Evolutionary conservation across 1,140 invertebrate genomes (phyloP).

Genomic region (Drosophila kurseongensis): DNA sequence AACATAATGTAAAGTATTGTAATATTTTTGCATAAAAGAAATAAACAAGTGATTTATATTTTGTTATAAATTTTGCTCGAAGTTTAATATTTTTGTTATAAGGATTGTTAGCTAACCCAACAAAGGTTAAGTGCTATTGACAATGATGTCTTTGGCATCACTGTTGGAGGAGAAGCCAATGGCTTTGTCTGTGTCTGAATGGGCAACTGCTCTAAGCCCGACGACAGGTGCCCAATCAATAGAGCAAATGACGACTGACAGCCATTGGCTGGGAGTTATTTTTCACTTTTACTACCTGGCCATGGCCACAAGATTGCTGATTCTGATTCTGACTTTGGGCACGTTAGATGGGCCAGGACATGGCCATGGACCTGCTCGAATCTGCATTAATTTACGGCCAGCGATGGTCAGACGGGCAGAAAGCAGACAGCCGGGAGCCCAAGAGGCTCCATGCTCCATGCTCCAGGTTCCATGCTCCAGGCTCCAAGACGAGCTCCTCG

Average conservation of each 20-base stretch:
- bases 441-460: neutral
- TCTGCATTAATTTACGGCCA: slow-evolving; percentile 65
- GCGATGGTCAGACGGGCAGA: slow-evolving; percentile 21
- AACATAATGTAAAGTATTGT: too few species aligned
- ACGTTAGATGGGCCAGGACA: neutral
- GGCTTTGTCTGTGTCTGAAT: slow-evolving; percentile 20
- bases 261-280: slow-evolving; percentile 48
- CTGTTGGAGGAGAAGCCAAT: neutral
- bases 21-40: too few species aligned
- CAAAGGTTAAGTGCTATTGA: too few species aligned
- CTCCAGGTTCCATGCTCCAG: too few species aligned
- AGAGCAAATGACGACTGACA: slow-evolving; percentile 46
- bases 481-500: neutral
- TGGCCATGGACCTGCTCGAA: slow-evolving; percentile 16
- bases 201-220: slow-evolving; percentile 8
- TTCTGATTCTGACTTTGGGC: neutral
- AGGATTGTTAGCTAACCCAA: too few species aligned
- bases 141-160: neutral
- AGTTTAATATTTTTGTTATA: too few species aligned
- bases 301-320: neutral
- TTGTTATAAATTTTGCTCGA: too few species aligned
- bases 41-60: too few species aligned
- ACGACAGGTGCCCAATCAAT: slow-evolving; percentile 72
- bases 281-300: slow-evolving; percentile 76
- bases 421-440: slow-evolving; percentile 12